Base-by-base conservation (phyloP, 1,140 invertebrate species). In the Tetramorium alpestre region DNA sequence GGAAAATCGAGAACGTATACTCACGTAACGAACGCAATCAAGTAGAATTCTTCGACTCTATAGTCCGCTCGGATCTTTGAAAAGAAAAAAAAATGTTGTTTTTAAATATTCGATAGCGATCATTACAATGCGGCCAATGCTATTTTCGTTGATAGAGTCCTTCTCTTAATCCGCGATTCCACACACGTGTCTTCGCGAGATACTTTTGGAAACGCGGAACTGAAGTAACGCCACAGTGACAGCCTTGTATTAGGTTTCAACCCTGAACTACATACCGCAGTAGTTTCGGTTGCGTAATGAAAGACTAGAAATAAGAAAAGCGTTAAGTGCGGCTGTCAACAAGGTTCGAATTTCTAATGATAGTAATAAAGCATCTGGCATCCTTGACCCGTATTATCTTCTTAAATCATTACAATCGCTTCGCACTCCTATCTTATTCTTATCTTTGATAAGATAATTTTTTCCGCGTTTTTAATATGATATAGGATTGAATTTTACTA, bases 241-340 rank as follows among this genome's bases (percentile, higher is more conserved):
- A 81, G 49, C 28, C 33, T 81, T 56, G 64, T 65, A 56, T 81
- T 81, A 81, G 64, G 10, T 77, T 89, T 82, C 72, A 80, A 77
- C 78, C 88, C 60, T 90, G 80, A 90, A 90, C 86, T 82, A 85
- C 70, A 88, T 90, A 89, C 28, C 56, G 25, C 16, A 44, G 41
- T 41, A 84, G 58, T 41, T 78, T 89, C 38, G 47, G 16, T 90
- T 90, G 84, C 75, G 60, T 77, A 85, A 87, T 85, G 80, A 65
- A 84, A 60, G 54, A 80, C 47, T 87, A 62, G 60, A 89, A 89
- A 85, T 80, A 87, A 78, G 49, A 84, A 54, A 65, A 38, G 56
- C 47, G 13, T 10, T 67, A 67, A 80, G 67, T 60, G 80, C 65
- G 7, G 10, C 51, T 72, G 58, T 81, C 51, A 70, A 81, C 65